Conservation (phyloP, 2,888 invertebrate species). For the Aleiodes leptofemur region DNA sequence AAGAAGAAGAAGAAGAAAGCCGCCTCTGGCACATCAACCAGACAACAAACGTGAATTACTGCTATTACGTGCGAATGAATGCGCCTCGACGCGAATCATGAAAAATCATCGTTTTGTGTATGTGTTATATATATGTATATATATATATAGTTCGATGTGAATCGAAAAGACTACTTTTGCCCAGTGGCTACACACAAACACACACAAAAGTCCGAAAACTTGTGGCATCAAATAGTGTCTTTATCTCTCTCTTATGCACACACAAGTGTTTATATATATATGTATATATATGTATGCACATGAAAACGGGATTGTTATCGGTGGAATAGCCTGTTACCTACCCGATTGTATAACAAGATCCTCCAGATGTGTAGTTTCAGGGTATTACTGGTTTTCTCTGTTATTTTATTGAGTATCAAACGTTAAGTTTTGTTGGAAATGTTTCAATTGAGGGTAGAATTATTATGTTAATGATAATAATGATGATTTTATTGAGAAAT, state of each 20-base stretch:
- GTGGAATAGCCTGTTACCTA: conserved; percentile 54
- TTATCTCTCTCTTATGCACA: background rate
- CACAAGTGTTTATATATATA: conserved; percentile 13
- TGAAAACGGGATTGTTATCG: conserved; percentile 52
- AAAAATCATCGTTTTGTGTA: too few relatives aligned
- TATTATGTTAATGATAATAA: conserved; percentile 33
- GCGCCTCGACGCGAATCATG: background rate
- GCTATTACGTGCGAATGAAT: conserved; percentile 47
- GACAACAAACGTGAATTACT: conserved; percentile 47
- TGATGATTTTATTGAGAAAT: too few relatives aligned
- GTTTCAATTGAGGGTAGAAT: background rate
- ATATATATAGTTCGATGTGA: conserved; percentile 8
- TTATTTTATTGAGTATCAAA: background rate
- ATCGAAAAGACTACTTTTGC: conserved; percentile 21
- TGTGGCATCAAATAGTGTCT: background rate
- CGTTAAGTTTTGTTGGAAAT: background rate
- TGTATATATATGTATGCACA: conserved; percentile 2
- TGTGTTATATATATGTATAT: too few relatives aligned
- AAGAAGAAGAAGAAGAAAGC: background rate
- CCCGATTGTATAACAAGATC: conserved; percentile 54
- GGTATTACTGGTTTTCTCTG: conserved; percentile 2
- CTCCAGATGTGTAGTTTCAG: conserved; percentile 46
- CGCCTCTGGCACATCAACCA: conserved; percentile 29
- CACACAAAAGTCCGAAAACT: background rate
- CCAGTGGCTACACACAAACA: conserved; percentile 31